Evolutionary conservation across 1,140 invertebrate genomes (phyloP).

Genomic region (Lasaia peninsularis): DNA sequence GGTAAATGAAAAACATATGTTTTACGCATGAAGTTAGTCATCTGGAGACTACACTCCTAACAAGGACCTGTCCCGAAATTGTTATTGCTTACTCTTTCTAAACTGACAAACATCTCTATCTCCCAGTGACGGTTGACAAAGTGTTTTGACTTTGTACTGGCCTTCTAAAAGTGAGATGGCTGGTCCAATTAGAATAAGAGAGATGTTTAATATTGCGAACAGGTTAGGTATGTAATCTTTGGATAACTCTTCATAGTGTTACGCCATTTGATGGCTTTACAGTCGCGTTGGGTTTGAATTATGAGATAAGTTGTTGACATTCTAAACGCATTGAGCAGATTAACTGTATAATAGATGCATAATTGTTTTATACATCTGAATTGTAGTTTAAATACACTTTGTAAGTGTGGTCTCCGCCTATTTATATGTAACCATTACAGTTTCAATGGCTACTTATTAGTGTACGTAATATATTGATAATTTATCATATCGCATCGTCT

Average conservation of each 20-base stretch:
- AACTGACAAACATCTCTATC: too few species aligned
- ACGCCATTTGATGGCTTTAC: background rate
- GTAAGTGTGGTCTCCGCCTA: constrained; percentile 75
- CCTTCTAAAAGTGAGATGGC: too few species aligned
- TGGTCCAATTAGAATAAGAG: too few species aligned
- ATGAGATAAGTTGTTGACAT: background rate
- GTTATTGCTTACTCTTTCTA: too few species aligned
- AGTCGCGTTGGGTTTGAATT: background rate
- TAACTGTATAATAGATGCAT: constrained; percentile 56
- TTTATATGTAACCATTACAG: constrained; percentile 71
- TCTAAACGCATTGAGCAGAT: constrained; percentile 9
- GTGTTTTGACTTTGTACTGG: too few species aligned
- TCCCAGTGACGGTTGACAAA: too few species aligned
- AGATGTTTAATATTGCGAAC: too few species aligned
- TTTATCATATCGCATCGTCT: constrained; percentile 47
- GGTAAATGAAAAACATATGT: background rate
- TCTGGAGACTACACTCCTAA: too few species aligned
- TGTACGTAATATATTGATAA: constrained; percentile 62
- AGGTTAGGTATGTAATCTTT: too few species aligned
- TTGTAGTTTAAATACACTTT: constrained; percentile 75
- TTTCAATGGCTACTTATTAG: constrained; percentile 70
- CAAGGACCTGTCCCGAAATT: too few species aligned
- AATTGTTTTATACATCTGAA: constrained; percentile 69
- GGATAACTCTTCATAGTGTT: too few species aligned
- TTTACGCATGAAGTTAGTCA: too few species aligned